Base-by-base conservation (phyloP, 2,888 invertebrate genomes). In the Hyles lineata region DNA sequence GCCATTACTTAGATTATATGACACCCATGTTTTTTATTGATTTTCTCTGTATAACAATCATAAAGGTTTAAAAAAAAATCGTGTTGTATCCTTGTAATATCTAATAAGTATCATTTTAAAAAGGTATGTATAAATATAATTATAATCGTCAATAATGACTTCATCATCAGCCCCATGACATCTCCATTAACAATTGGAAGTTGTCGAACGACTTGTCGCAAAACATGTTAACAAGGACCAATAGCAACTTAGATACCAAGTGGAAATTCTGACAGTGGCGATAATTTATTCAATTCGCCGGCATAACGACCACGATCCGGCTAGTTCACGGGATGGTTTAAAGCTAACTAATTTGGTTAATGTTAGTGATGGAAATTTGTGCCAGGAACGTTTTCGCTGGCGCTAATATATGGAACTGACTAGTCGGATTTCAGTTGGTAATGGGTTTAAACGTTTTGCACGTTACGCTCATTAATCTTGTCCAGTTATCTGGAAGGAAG, bases 371-470 rank as follows among this genome's bases (percentile, higher is more conserved):
- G 92, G 91, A 93, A 92, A 92, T 92, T 92, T 90, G 93, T 89
- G 91, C 91, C 90, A 89, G 91, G 85, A 92, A 88, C 90, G 90
- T 89, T 90, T 89, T 89, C 90, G 84, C 90, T 86, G 86, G 87
- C 89, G 88, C 91, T 93, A 93, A 94, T 94, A 92, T 94, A 94
- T 94, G 93, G 92, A 89, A 93, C 94, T 93, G 94, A 94, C 94
- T 94, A 88, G 92, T 92, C 89, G 93, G 93, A 93, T 94, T 94
- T 93, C 89, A 92, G 91, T 90, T 88, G 88, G 92, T 88, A 94
- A 93, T 90, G 92, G 92, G 92, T 92, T 94, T 93, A 93, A 94
- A 89, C 93, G 94, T 93, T 94, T 94, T 92, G 94, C 94, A 93
- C 93, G 94, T 91, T 91, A 91, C 89, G 85, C 90, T 93, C 94